Evolutionary conservation across 1,140 invertebrate species (phyloP).

Genomic region (Colletes latitarsis): DNA sequence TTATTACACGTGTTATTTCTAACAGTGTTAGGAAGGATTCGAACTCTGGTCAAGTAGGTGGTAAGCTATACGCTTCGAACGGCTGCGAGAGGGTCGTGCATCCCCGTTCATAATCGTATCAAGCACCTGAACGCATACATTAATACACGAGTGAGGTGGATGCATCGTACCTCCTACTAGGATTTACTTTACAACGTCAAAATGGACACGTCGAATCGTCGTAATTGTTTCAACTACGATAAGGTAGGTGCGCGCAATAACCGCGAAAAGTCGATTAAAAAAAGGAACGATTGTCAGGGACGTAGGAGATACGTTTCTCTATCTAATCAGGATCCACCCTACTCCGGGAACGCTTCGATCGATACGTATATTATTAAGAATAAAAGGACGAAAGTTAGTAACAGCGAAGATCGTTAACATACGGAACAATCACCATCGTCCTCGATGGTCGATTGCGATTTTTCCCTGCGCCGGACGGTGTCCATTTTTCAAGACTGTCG

Average conservation of each 20-base stretch:
- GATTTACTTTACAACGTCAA: conserved; percentile 18
- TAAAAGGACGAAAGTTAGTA: conserved; percentile 50
- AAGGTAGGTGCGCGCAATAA: conserved; percentile 14
- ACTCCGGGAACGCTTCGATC: conserved; percentile 13
- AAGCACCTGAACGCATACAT: conserved; percentile 11
- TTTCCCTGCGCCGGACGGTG: neutral
- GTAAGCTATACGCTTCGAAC: no score
- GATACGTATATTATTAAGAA: conserved; percentile 27
- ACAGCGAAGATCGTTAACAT: conserved; percentile 51
- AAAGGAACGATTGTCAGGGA: conserved; percentile 61
- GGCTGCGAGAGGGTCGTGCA: conserved; percentile 28
- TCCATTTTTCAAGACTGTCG: no score
- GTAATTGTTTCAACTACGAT: conserved; percentile 16
- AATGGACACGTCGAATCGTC: conserved; percentile 2
- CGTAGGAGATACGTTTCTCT: conserved; percentile 45
- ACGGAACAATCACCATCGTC: conserved; percentile 3
- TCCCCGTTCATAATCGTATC: conserved; percentile 21
- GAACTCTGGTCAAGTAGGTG: no score
- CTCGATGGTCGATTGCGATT: neutral
- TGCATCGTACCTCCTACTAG: conserved; percentile 35
- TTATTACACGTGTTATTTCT: no score
- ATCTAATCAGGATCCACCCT: conserved; percentile 41
- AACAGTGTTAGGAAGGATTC: no score
- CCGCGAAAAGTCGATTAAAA: conserved; percentile 40
- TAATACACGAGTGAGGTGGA: conserved; percentile 44